Conservation (phyloP, 2,888 invertebrate species). For the Hyalella azteca region DNA sequence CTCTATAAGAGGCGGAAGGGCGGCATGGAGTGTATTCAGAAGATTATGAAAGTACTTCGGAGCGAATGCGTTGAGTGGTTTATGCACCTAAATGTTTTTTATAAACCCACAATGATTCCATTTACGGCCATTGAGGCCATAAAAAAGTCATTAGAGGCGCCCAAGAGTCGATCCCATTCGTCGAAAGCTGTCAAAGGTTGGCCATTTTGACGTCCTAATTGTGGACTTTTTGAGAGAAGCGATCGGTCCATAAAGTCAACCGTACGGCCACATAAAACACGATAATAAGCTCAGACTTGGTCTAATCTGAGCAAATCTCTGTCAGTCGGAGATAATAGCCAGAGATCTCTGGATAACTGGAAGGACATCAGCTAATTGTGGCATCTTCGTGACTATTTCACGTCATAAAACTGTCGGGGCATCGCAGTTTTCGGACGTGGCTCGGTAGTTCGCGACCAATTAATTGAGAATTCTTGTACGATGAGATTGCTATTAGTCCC, state of each 20-base stretch:
- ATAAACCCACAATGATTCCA: neutral
- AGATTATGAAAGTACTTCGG: no score
- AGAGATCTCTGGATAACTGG: slow-evolving; percentile 17
- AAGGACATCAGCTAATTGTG: slow-evolving; percentile 18
- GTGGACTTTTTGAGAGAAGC: neutral
- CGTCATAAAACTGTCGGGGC: slow-evolving; percentile 9
- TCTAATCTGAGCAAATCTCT: slow-evolving; percentile 27
- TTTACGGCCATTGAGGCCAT: slow-evolving; percentile 4
- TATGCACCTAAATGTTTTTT: neutral
- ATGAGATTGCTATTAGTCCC: slow-evolving; percentile 29
- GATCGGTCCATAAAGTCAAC: slow-evolving; percentile 10
- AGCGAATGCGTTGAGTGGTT: neutral
- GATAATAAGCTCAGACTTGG: slow-evolving; percentile 4
- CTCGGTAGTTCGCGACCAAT: slow-evolving; percentile 27
- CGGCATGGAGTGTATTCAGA: no score
- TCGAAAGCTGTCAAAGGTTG: slow-evolving; percentile 33
- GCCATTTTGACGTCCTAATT: slow-evolving; percentile 21
- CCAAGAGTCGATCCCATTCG: slow-evolving; percentile 28
- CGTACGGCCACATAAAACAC: neutral
- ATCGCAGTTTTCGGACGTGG: neutral
- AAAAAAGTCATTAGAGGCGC: neutral
- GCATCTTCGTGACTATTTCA: slow-evolving; percentile 19
- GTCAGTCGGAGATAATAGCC: slow-evolving; percentile 24
- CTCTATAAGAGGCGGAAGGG: no score
- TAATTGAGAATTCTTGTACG: slow-evolving; percentile 26